phyloP scores from a whole-genome alignment of 2,888 invertebrate genomes.

The Amiota communis region DNA sequence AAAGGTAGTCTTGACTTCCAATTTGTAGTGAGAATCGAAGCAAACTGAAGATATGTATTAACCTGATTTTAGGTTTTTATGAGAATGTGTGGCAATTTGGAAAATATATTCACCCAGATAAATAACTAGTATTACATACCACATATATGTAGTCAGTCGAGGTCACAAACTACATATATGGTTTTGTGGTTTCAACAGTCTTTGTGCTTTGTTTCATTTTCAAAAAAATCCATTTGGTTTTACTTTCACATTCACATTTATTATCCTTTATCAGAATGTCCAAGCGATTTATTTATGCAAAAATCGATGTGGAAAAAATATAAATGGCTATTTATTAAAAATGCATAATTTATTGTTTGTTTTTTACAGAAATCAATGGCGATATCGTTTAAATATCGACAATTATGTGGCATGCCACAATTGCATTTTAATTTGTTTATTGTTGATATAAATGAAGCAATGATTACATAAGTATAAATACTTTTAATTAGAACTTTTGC shows the following conservation, averaged over 20 bases:
- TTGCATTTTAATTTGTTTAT: too few species aligned
- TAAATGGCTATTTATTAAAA: neutral
- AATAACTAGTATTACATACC: too few species aligned
- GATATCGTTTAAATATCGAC: neutral
- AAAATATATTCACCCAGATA: neutral
- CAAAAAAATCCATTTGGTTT: slow-evolving; percentile 16
- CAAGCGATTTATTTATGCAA: slow-evolving; percentile 7
- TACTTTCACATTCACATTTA: neutral
- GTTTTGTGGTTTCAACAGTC: neutral
- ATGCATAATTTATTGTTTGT: neutral
- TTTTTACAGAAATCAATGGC: neutral
- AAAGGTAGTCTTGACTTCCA: too few species aligned
- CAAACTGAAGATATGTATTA: too few species aligned
- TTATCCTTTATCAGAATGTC: neutral
- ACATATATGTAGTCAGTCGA: neutral
- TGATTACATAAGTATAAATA: too few species aligned
- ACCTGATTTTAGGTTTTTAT: too few species aligned
- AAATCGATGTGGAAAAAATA: slow-evolving; percentile 30
- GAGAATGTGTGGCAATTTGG: neutral
- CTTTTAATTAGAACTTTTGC: too few species aligned
- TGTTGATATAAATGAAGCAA: too few species aligned
- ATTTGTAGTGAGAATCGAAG: too few species aligned
- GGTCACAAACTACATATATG: neutral
- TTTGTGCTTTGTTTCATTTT: slow-evolving; percentile 7
- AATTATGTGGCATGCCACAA: neutral